A percentile compares a stretch with the other conserved stretches of the same genome.
phyloP scores from a whole-genome alignment of 2,113 vertebrate genomes.

The Barbus barbus region DNA sequence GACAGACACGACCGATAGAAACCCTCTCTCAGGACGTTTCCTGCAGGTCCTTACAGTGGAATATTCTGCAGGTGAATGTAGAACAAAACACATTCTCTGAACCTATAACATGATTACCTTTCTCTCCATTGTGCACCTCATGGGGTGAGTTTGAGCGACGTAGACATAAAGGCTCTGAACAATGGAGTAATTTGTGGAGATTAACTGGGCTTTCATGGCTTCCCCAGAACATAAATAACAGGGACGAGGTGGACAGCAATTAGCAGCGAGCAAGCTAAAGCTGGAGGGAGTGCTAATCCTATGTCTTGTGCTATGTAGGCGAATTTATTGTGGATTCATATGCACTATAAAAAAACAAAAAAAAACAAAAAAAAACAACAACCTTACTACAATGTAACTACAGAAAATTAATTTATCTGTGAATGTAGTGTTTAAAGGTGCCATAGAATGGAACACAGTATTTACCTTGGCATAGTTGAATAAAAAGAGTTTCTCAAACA shows the following conservation, averaged over 20 bases:
- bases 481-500: no score
- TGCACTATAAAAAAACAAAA: not conserved
- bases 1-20: not conserved
- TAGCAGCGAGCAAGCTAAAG: slow-evolving; percentile 20
- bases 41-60: not conserved
- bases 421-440: no score
- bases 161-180: slow-evolving; percentile 1
- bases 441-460: no score
- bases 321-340: not conserved
- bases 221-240: slow-evolving; percentile 13
- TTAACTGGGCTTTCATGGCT: slow-evolving; percentile 39
- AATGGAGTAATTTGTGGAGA: slow-evolving; percentile 41
- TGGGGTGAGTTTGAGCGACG: slow-evolving; percentile 33
- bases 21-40: not conserved
- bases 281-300: not conserved
- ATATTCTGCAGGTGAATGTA: not conserved
- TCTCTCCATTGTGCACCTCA: slow-evolving; percentile 27
- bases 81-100: not conserved
- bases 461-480: no score
- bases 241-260: slow-evolving; percentile 18
- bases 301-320: not conserved
- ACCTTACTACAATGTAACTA: not conserved
- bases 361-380: no score
- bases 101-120: slow-evolving; percentile 24
- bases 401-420: no score